Percentiles rank a stretch among this genome's conserved stretches.
phyloP scores from a whole-genome alignment of 2,113 vertebrate species.

The Oreochromis tanganicae region DNA sequence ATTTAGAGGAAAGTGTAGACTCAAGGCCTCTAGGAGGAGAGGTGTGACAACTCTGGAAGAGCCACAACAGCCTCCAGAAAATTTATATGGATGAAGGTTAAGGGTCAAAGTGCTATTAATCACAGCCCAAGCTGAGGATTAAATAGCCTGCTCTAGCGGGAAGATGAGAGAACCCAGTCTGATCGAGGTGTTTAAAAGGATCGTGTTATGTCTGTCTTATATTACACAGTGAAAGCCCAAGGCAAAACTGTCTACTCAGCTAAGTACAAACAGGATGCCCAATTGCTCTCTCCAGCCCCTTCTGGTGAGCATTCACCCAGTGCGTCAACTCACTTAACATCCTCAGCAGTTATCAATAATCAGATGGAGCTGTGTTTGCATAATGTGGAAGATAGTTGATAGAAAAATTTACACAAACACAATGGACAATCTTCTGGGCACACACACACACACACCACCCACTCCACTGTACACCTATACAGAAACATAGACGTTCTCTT shows the following conservation, averaged over 20 bases:
- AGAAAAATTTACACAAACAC: background rate
- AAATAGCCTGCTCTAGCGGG: slow-evolving; percentile 58
- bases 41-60: slow-evolving; percentile 20
- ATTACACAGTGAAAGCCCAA: slow-evolving; percentile 61
- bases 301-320: background rate
- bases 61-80: slow-evolving; percentile 44
- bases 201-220: slow-evolving; percentile 70
- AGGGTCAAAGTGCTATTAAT: slow-evolving; percentile 74
- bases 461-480: background rate
- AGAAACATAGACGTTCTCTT: background rate
- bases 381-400: background rate
- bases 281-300: background rate
- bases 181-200: slow-evolving; percentile 65
- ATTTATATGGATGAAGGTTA: slow-evolving; percentile 67
- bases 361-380: background rate
- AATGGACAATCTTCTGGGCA: background rate
- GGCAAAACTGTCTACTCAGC: slow-evolving; percentile 53
- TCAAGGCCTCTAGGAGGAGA: background rate
- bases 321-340: slow-evolving; percentile 19
- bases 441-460: background rate
- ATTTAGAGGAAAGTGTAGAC: slow-evolving; percentile 8
- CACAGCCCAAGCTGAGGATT: slow-evolving; percentile 64
- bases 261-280: slow-evolving; percentile 16
- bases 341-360: background rate
- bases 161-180: slow-evolving; percentile 55